Conservation (phyloP, 2,113 vertebrate species). For the Erinaceus europaeus region DNA sequence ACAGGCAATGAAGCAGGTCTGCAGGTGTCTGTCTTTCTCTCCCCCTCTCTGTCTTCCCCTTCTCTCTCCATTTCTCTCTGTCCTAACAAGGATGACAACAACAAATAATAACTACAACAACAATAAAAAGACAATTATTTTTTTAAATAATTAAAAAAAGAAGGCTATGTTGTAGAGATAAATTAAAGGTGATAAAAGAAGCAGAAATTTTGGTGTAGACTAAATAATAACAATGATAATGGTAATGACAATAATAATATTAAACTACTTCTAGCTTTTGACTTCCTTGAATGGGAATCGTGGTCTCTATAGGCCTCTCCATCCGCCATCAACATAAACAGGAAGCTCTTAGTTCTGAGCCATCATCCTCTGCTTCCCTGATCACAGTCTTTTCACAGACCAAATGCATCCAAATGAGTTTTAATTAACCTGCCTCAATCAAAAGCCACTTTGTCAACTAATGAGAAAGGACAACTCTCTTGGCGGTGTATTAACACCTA, state of each 20-base stretch:
- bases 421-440: conserved; percentile 82
- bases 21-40: too few species aligned
- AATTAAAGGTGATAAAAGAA: background rate
- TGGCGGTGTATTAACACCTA: conserved; percentile 74
- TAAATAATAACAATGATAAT: background rate
- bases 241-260: too few species aligned
- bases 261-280: background rate
- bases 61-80: too few species aligned
- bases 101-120: too few species aligned
- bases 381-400: conserved; percentile 61
- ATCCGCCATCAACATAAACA: conserved; percentile 14
- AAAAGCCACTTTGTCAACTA: conserved; percentile 80
- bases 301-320: background rate
- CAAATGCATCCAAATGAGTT: conserved; percentile 80
- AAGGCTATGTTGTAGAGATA: background rate
- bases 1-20: too few species aligned
- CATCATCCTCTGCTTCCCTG: conserved; percentile 56
- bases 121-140: too few species aligned
- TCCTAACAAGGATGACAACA: too few species aligned
- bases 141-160: too few species aligned
- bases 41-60: too few species aligned
- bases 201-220: background rate
- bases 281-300: too few species aligned
- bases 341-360: background rate
- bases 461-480: conserved; percentile 51